Conservation (phyloP, 1,140 invertebrate genomes). For the Mya arenaria region DNA sequence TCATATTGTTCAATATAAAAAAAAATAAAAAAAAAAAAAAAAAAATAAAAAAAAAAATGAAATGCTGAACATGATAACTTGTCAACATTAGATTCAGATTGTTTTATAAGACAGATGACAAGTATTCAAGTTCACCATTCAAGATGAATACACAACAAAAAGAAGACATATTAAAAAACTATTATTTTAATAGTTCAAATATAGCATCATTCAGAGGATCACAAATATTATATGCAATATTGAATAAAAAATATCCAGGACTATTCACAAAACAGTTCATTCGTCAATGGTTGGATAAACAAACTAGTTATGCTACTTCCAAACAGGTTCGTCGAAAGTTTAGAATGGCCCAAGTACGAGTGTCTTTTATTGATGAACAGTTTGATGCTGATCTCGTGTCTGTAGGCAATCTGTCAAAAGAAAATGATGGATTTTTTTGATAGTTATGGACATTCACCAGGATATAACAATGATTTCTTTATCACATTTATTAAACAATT, state of each 20-base stretch:
- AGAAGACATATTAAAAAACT: slow-evolving; percentile 4
- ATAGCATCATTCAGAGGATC: slow-evolving; percentile 9
- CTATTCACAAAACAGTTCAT: slow-evolving; percentile 13
- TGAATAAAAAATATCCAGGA: slow-evolving; percentile 19
- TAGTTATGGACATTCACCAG: not conserved
- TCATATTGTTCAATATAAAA: too few relatives aligned
- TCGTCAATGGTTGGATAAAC: slow-evolving; percentile 28
- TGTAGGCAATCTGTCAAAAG: slow-evolving; percentile 40
- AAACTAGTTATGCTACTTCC: slow-evolving; percentile 31
- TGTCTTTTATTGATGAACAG: slow-evolving; percentile 34
- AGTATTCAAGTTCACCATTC: not conserved
- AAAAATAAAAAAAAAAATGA: too few relatives aligned
- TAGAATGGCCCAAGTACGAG: slow-evolving; percentile 29
- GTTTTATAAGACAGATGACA: not conserved
- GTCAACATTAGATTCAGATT: not conserved
- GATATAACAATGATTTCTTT: not conserved
- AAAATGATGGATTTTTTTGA: slow-evolving; percentile 41
- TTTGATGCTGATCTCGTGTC: slow-evolving; percentile 52
- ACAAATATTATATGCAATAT: slow-evolving; percentile 1
- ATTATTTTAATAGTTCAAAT: slow-evolving; percentile 23
- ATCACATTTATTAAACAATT: not conserved
- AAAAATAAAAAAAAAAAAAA: too few relatives aligned
- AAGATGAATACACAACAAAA: slow-evolving; percentile 16
- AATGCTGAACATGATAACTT: too few relatives aligned
- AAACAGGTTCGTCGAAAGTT: slow-evolving; percentile 25